Percentiles rank a stretch among this genome's conserved stretches.
These are phyloP conservation scores for Sphyrna mokarran DNA, from an alignment of 2,113 vertebrate species.

Conservation along the genomic window DNA sequence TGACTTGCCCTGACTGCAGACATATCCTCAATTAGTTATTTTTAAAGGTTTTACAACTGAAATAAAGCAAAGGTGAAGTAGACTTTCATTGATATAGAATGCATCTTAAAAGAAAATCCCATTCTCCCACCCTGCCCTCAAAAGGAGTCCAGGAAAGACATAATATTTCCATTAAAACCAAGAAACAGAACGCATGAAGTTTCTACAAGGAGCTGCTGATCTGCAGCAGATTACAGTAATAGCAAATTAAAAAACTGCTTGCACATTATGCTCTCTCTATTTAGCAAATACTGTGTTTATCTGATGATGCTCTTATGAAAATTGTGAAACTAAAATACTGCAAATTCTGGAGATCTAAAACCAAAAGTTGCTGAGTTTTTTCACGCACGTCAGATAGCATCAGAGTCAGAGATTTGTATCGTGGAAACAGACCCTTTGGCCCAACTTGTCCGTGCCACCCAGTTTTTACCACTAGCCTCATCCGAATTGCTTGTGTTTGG, in stretches of 20 bases:
- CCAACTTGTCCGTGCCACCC: too few species aligned
- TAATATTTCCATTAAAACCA: background rate
- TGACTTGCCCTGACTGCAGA: background rate
- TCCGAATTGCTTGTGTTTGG: too few species aligned
- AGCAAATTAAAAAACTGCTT: background rate
- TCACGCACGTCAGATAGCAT: too few species aligned
- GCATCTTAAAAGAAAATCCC: background rate
- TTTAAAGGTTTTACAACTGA: background rate
- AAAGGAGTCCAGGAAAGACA: background rate
- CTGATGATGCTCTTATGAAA: too few species aligned
- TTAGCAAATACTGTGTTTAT: background rate
- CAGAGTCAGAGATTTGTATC: too few species aligned
- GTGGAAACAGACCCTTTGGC: too few species aligned
- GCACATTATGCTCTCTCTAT: background rate
- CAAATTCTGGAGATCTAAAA: too few species aligned
- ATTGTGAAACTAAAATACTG: too few species aligned
- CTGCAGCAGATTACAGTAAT: background rate
- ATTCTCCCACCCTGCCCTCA: too few species aligned
- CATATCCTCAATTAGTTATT: background rate
- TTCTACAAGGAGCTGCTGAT: background rate
- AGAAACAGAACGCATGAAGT: background rate
- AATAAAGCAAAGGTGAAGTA: background rate
- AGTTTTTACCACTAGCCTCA: too few species aligned
- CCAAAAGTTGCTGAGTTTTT: too few species aligned
- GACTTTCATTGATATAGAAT: background rate